Base-by-base conservation (phyloP, 2,888 invertebrate species). In the Matsumyia berberina region DNA sequence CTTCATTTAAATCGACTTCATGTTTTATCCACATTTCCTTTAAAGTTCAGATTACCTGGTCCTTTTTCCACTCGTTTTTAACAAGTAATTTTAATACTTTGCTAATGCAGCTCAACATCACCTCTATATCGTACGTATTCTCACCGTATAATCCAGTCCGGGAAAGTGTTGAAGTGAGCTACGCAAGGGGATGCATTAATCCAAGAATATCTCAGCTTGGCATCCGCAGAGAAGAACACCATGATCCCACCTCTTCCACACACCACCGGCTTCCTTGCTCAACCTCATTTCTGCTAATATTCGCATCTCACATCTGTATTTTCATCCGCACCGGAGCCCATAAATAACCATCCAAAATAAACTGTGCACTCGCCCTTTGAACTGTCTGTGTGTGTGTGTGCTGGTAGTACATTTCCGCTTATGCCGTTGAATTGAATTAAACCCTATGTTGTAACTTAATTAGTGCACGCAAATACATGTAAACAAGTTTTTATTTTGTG, bases 381-480 rank as follows among this genome's bases (percentile, higher is more conserved):
- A 49, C 69, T 67, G n/a, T 49, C 11, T n/a, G 24, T 46, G 35
- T 44, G 42, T 12, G n/a, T n/a, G n/a, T 33, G 4, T 17, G 19
- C 42, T 67, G 67, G 15, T 69, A 37, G 53, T 55, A 66, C 58
- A 74, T 64, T 78, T 80, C 69, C 69, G 85, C 70, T 74, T 79
- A 64, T 80, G 73, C 69, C 74, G 76, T 55, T 85, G 79, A 70
- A 85, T 85, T 80, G 74, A 85, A 85, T 85, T 70, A 76, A 85
- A 80, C 85, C 80, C 80, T 60, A 24, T 24, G 24, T 24, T 53
- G 74, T 76, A 85, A 80, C 70, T 80, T 85, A 85, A 80, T 85
- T 80, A 85, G 85, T 76, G 66, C 69, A 69, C 69, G 80, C 80
- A 85, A 80, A 85, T 76, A 66, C 80, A 85, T 85, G 85, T 76